A percentile compares a stretch with the other conserved stretches of the same genome.
phyloP scores from a whole-genome alignment of 2,113 vertebrate species.

The Rutilus rutilus region DNA sequence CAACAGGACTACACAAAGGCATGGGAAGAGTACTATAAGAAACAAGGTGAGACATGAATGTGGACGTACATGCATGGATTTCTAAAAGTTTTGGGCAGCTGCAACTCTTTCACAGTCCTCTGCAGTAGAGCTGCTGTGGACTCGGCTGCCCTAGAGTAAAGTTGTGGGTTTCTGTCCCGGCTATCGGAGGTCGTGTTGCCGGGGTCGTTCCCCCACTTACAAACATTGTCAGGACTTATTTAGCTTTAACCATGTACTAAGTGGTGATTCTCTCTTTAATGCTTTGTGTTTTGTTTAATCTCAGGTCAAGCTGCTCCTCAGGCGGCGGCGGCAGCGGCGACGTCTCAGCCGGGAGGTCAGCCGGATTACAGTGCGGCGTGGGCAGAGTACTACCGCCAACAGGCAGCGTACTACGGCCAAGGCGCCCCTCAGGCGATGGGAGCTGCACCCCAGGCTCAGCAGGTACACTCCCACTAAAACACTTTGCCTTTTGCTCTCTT shows the following conservation, averaged over 20 bases:
- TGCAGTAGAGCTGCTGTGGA: conserved; percentile 68
- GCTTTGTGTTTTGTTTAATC: neutral
- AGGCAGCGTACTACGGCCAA: conserved; percentile 96
- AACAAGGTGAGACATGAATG: conserved; percentile 72
- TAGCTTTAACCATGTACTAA: neutral
- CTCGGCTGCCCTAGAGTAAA: conserved; percentile 70
- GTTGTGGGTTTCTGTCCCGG: conserved; percentile 77
- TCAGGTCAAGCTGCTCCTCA: conserved; percentile 80
- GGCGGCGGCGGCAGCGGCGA: conserved; percentile 79
- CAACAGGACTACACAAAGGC: conserved; percentile 84
- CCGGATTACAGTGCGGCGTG: conserved; percentile 97
- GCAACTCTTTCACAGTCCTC: conserved; percentile 56
- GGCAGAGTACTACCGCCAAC: conserved; percentile 98
- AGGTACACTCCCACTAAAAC: conserved; percentile 82
- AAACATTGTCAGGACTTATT: conserved; percentile 15
- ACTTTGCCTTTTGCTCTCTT: conserved; percentile 54
- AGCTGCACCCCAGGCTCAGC: conserved; percentile 86
- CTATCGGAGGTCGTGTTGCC: conserved; percentile 61
- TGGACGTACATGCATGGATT: neutral
- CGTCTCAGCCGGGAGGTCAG: conserved; percentile 89
- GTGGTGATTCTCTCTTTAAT: neutral
- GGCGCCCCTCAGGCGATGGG: conserved; percentile 94
- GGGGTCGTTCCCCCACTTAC: conserved; percentile 82
- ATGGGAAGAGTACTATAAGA: conserved; percentile 85
- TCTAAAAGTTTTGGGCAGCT: conserved; percentile 60